Evolutionary conservation across 2,113 vertebrate species (phyloP).

Genomic region (Synodontis membranacea): DNA sequence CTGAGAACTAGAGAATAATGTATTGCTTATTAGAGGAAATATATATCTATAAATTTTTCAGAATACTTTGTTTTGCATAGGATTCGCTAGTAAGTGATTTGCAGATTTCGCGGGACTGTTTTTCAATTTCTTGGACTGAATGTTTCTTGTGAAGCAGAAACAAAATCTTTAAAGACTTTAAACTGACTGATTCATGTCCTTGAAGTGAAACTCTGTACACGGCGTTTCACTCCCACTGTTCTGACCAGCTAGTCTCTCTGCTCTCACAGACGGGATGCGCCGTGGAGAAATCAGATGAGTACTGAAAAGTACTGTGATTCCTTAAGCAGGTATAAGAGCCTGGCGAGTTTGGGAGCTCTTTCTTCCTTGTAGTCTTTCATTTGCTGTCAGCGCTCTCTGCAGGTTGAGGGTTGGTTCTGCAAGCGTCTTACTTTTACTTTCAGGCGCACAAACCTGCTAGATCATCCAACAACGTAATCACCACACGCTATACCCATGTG

Average conservation of each 20-base stretch:
- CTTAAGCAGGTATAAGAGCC: constrained; percentile 84
- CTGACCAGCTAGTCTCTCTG: constrained; percentile 79
- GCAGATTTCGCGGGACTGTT: background rate
- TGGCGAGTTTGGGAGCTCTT: constrained; percentile 72
- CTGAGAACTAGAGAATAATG: background rate
- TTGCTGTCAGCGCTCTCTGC: constrained; percentile 57
- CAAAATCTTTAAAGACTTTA: background rate
- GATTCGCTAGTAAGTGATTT: background rate
- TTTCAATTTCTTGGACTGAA: background rate
- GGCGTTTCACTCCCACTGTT: background rate
- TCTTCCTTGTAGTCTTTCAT: constrained; percentile 57
- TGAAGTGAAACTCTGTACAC: background rate
- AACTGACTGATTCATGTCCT: background rate
- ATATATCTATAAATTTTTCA: background rate
- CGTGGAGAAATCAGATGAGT: constrained; percentile 88
- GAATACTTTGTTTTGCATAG: background rate
- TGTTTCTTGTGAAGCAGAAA: background rate
- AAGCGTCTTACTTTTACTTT: constrained; percentile 50
- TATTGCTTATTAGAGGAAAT: background rate
- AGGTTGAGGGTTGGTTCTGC: constrained; percentile 30
- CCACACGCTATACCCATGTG: constrained; percentile 45
- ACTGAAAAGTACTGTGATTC: constrained; percentile 86
- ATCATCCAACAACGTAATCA: constrained; percentile 73
- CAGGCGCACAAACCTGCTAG: constrained; percentile 12
- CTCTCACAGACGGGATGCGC: constrained; percentile 88